Conservation (phyloP, 35 echinoderm and acorn worm species). For the Lytechinus variegatus region DNA sequence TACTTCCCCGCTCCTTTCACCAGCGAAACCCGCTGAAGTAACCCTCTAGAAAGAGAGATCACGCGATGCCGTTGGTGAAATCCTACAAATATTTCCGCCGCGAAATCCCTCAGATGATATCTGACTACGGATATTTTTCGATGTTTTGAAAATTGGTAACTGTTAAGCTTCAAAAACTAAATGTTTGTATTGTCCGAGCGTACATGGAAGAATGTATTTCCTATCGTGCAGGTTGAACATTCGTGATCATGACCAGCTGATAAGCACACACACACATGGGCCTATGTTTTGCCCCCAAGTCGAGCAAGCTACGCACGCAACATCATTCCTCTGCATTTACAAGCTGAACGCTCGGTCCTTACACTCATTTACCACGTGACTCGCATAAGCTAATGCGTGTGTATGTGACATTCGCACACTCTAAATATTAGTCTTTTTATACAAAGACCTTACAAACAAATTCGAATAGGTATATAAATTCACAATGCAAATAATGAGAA, state of each 20-base stretch:
- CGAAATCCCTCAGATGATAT: neutral
- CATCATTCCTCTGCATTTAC: neutral
- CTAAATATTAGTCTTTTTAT: neutral
- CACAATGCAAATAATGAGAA: neutral
- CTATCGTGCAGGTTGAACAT: neutral
- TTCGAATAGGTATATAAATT: neutral
- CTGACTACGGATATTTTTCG: neutral
- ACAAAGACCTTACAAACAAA: neutral
- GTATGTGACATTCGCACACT: constrained; percentile 17
- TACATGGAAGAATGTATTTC: neutral
- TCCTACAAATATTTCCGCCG: neutral
- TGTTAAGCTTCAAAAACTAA: neutral
- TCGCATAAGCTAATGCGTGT: neutral
- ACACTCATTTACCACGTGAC: neutral
- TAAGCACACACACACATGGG: constrained; percentile 4
- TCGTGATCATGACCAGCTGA: neutral
- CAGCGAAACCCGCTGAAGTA: neutral
- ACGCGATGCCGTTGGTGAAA: neutral
- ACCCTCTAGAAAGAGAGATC: constrained; percentile 6
- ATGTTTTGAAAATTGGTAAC: neutral
- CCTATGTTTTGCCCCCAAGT: constrained; percentile 16
- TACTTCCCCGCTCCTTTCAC: constrained; percentile 17
- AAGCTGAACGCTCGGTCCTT: neutral
- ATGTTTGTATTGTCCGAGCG: neutral
- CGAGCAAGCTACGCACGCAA: neutral